Base-by-base conservation (phyloP, 2,113 vertebrate species). In the Ivindomyrus marchei region DNA sequence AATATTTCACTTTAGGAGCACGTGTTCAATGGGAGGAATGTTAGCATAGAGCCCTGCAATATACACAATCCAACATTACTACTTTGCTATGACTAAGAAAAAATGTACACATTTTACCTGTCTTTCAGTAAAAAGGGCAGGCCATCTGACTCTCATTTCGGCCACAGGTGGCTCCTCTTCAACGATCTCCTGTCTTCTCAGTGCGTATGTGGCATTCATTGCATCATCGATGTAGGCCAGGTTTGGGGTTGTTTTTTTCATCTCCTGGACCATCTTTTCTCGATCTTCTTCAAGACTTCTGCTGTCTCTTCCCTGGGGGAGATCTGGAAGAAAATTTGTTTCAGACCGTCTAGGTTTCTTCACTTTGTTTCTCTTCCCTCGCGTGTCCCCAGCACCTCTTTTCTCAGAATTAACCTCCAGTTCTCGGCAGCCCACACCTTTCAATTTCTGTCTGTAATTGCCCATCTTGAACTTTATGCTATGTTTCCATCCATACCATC, bases 91-190 rank as follows among this genome's bases (percentile, higher is more conserved):
- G 53, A 56, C 53, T 56, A 56, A 56, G 45, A 36, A 84, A 84
- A 45, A 84, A 45, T 84, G 5, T 47, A 24, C 52, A 90, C 74
- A 62, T 11, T 90, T 90, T 80, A 90, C 70, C 49, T 88, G 66
- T 90, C 36, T 88, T 52, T 90, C 47, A 10, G 49, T 83, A 52
- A 90, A 88, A 56, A 90, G 21, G 42, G 90, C 87, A n/a, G 87
- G 58, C 86, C 47, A 83, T 56, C 36, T 77, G 31, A 74, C 15
- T 88, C 83, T 74, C 77, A 89, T 74, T 53, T 89, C 39, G 15
- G 88, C 85, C n/a, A 91, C 85, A n/a, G 88, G 83, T 45, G 90
- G 84, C 62, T 91, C 62, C 19, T 89, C 88, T n/a, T 91, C 90
- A 84, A 91, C 27, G 2, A 91, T 89, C 53, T 89, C 83, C 58